phyloP scores from a whole-genome alignment of 2,888 invertebrate genomes.

The Lasioglossum villosulum region DNA sequence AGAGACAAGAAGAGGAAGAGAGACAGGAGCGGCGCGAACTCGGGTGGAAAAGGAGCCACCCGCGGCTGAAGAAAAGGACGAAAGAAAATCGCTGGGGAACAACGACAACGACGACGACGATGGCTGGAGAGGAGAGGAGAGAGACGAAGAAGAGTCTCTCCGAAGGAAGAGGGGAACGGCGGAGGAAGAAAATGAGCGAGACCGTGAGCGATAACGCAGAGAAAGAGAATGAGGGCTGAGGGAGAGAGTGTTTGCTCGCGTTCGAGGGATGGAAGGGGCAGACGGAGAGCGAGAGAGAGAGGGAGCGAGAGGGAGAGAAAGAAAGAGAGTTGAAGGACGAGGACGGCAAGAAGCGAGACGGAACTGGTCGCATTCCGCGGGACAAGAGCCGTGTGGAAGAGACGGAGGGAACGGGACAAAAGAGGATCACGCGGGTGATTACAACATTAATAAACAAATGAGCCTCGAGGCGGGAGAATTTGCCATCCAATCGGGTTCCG shows the following conservation, averaged over 20 bases:
- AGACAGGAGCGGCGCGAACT: constrained; percentile 63
- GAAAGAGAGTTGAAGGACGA: constrained; percentile 71
- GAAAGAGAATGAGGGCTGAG: constrained; percentile 63
- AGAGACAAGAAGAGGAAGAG: not conserved
- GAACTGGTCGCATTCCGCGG: constrained; percentile 83
- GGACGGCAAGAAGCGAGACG: constrained; percentile 75
- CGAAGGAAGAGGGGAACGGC: constrained; percentile 7
- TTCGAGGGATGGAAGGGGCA: constrained; percentile 36
- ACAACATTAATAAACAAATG: constrained; percentile 85
- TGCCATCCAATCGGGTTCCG: constrained; percentile 79
- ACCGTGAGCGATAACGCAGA: constrained; percentile 70
- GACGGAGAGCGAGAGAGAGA: constrained; percentile 33
- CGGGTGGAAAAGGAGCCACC: constrained; percentile 70
- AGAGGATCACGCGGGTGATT: constrained; percentile 84
- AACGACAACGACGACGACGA: constrained; percentile 42
- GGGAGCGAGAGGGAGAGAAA: constrained; percentile 36
- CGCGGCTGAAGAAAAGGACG: constrained; percentile 61
- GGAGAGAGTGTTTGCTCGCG: constrained; percentile 52
- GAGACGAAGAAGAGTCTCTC: not conserved
- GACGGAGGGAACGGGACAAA: constrained; percentile 79
- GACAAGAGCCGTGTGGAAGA: constrained; percentile 69
- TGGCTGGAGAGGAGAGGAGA: constrained; percentile 29
- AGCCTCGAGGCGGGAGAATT: constrained; percentile 82
- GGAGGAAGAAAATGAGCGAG: constrained; percentile 68
- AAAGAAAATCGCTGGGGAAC: constrained; percentile 40